Evolutionary conservation across 2,888 invertebrate genomes (phyloP).

Genomic region (Anticlea derivata): DNA sequence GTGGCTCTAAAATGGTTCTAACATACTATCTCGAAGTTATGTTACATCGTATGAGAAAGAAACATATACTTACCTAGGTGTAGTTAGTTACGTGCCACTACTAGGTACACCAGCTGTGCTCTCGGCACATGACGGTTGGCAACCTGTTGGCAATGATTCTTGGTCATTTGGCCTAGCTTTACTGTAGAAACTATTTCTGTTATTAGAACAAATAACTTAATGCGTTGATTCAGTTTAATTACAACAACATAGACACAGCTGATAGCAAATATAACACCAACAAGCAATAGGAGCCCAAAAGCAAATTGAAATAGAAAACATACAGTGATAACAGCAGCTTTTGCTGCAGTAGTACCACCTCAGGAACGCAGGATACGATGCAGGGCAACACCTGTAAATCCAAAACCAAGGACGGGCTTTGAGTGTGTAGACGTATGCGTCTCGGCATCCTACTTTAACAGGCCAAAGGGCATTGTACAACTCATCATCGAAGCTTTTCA

Average conservation of each 20-base stretch:
- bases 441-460: constrained; percentile 21
- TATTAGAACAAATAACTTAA: too few relatives aligned
- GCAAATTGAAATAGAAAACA: constrained; percentile 42
- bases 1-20: too few relatives aligned
- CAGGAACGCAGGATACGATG: constrained; percentile 43
- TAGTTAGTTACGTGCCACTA: too few relatives aligned
- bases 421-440: constrained; percentile 34
- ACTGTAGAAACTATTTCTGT: too few relatives aligned
- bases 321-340: constrained; percentile 25
- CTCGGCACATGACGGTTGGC: too few relatives aligned
- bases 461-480: not conserved
- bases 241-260: constrained; percentile 1
- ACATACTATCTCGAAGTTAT: too few relatives aligned
- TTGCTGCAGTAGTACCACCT: constrained; percentile 32
- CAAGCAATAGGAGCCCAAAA: constrained; percentile 54
- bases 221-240: not conserved
- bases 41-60: too few relatives aligned
- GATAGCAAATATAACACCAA: constrained; percentile 43
- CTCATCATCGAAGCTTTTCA: not conserved
- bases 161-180: too few relatives aligned
- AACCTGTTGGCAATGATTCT: too few relatives aligned
- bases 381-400: constrained; percentile 37
- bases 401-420: constrained; percentile 31
- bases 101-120: too few relatives aligned
- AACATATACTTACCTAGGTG: too few relatives aligned